A percentile compares a stretch with the other conserved stretches of the same genome.
These are phyloP conservation scores for Bursaphelenchus mucronatus DNA, from an alignment of 1,140 invertebrate genomes.

Conservation along the genomic window DNA sequence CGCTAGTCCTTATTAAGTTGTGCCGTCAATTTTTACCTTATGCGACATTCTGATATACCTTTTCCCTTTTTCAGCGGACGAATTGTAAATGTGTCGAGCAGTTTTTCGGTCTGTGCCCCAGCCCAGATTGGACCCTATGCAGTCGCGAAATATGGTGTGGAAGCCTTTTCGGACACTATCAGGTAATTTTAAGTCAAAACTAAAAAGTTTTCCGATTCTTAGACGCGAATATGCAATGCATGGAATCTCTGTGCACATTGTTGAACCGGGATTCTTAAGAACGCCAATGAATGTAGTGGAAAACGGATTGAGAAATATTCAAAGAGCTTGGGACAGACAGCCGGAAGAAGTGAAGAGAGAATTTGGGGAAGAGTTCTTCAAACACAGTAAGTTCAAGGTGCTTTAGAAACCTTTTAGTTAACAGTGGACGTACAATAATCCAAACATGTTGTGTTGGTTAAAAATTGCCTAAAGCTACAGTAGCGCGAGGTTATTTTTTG, in stretches of 20 bases:
- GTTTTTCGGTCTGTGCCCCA: constrained; percentile 16
- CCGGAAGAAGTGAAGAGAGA: constrained; percentile 8
- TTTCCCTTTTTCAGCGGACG: background rate
- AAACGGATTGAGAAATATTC: constrained; percentile 7
- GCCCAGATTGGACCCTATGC: constrained; percentile 20
- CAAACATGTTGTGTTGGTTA: too few relatives aligned
- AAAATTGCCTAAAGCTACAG: too few relatives aligned
- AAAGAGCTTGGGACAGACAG: constrained; percentile 13
- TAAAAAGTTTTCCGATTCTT: background rate
- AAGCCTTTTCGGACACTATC: constrained; percentile 9
- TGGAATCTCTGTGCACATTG: constrained; percentile 13
- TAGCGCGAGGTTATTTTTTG: too few relatives aligned
- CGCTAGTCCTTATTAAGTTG: too few relatives aligned
- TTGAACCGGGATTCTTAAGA: constrained; percentile 15
- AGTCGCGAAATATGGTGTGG: constrained; percentile 11
- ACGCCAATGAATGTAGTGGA: constrained; percentile 18
- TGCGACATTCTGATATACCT: too few relatives aligned
- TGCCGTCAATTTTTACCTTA: too few relatives aligned
- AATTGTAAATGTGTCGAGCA: constrained; percentile 16
- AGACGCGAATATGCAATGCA: constrained; percentile 8
- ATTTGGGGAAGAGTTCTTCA: constrained; percentile 14
- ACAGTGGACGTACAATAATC: too few relatives aligned
- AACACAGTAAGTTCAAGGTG: too few relatives aligned
- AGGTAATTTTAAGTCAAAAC: background rate
- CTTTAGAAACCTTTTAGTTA: too few relatives aligned